Base-by-base conservation (phyloP, 2,113 vertebrate genomes). In the Lycaon pictus region DNA sequence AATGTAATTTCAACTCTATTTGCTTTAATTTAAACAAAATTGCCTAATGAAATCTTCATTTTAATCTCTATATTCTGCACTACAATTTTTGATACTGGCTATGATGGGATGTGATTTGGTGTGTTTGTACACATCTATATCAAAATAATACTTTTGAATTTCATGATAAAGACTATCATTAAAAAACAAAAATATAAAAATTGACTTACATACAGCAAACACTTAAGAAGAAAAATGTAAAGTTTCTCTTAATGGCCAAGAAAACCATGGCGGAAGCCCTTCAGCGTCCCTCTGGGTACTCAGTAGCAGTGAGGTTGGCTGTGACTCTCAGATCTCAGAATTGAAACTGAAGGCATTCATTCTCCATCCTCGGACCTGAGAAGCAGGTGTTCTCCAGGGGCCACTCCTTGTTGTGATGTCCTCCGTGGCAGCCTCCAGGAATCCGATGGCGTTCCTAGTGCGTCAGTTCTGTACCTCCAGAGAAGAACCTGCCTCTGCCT, bases 301-400 rank as follows among this genome's bases (percentile, higher is more conserved):
- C 32, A 35, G 2, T 25, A 3, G 22, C 23, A 11, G 3, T 11
- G 4, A 5, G 4, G 1, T 3, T 48, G 29, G 1, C 5, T 20
- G n/a, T 29, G 20, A 29, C 10, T 86, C 20, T 94, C 37, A 67
- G 53, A 51, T 29, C 25, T 69, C 27, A 7, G 16, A 15, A 27
- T 1, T 22, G 60, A 63, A 11, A 11, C 6, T 48, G 27, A 15
- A 3, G 67, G 23, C 29, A 20, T 19, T 3, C 43, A 25, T 5
- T 76, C 16, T 32, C 4, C 8, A 62, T 8, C 35, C 35, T 37
- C 55, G 69, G 27, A 69, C 1, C 1, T 4, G 8, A 43, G 4
- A 16, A 32, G 19, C 7, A 8, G 6, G 0, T 51, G 12, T 37
- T 51, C 11, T 77, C 23, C 37, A 48, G 25, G 2, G 19, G 67